Conservation (phyloP, 2,888 invertebrate species). For the Drosophila birchii region DNA sequence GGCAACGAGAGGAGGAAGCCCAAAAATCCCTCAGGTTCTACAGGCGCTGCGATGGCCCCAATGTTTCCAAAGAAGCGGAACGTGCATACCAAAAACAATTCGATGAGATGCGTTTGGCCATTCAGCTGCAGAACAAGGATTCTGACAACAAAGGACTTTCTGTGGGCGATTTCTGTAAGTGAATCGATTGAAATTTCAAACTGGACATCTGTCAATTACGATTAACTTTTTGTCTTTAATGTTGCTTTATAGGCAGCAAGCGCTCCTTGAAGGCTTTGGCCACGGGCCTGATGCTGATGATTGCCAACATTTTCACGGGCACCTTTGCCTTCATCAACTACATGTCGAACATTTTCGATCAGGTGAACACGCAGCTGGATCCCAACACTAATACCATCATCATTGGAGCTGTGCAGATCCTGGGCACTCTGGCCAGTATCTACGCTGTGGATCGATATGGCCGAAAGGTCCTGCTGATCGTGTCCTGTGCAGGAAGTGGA, state of each 20-base stretch:
- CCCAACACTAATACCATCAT: slow-evolving; percentile 80
- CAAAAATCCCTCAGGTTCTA: slow-evolving; percentile 68
- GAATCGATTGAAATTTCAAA: neutral
- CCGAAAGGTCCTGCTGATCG: slow-evolving; percentile 67
- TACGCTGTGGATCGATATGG: slow-evolving; percentile 77
- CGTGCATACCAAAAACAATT: slow-evolving; percentile 57
- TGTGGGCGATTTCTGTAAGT: slow-evolving; percentile 67
- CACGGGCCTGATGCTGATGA: slow-evolving; percentile 67
- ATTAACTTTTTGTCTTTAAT: neutral
- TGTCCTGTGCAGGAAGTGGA: slow-evolving; percentile 68
- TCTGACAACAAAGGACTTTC: slow-evolving; percentile 26
- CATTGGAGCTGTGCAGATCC: slow-evolving; percentile 75
- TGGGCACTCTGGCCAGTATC: slow-evolving; percentile 72
- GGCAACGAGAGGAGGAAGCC: slow-evolving; percentile 61
- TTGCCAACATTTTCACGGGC: slow-evolving; percentile 73
- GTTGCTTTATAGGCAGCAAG: slow-evolving; percentile 57
- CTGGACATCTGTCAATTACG: neutral
- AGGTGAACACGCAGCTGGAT: slow-evolving; percentile 69
- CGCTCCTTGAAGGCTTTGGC: slow-evolving; percentile 64
- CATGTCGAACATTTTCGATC: slow-evolving; percentile 76
- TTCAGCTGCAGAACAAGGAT: slow-evolving; percentile 48
- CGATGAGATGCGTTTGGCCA: slow-evolving; percentile 53
- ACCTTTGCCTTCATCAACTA: slow-evolving; percentile 78
- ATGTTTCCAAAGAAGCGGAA: slow-evolving; percentile 58
- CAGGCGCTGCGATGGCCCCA: slow-evolving; percentile 58